Evolutionary conservation across 2,113 vertebrate genomes (phyloP), one percentile per base, ranked within the genome.

Genomic region (Zosterops borbonicus): DNA sequence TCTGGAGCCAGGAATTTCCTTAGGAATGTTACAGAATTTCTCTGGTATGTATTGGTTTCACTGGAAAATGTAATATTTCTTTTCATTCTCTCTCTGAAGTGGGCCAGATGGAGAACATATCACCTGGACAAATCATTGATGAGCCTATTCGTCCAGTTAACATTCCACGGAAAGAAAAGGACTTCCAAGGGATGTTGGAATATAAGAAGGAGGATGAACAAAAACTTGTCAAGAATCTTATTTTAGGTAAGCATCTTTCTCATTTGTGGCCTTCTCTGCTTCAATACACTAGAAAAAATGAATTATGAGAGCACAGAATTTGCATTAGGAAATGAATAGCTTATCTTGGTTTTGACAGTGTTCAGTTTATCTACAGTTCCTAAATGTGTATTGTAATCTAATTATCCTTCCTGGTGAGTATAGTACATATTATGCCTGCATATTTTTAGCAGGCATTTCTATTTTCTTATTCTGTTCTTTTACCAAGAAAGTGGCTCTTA

Each of bases 161-260:
- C 97, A 99, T 99, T 93, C 99, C 99, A n/a, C 98, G 99, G 92
- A 98, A 99, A 81, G 99, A 99, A 95, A 99, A 99, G 93, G 99
- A 99, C 94, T 99, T 99, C 98, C 99, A 99, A 87, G 99, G 99
- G 79, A 99, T 99, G 99, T 92, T 99, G 96, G 99, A 99, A 75
- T 99, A 99, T 95, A 99, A 99, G 98, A 99, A 98, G 97, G 99
- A 99, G 65, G 99, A 99, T 91, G 99, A 99, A 89, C 98, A 98
- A 62, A 99, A 99, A 81, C 98, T 99, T 78, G 98, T 99, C 73
- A 99, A 99, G 97, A 99, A 99, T 95, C 98, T 99, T 77, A 99
- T 99, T 95, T 98, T 99, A 71, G 99, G 99, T 98, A 95, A 97
- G 97, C 90, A 68, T 92, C 64, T 90, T 94, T 87, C 88, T 37